phyloP scores from a whole-genome alignment of 2,113 vertebrate species.

The Rhodinocichla rosea region DNA sequence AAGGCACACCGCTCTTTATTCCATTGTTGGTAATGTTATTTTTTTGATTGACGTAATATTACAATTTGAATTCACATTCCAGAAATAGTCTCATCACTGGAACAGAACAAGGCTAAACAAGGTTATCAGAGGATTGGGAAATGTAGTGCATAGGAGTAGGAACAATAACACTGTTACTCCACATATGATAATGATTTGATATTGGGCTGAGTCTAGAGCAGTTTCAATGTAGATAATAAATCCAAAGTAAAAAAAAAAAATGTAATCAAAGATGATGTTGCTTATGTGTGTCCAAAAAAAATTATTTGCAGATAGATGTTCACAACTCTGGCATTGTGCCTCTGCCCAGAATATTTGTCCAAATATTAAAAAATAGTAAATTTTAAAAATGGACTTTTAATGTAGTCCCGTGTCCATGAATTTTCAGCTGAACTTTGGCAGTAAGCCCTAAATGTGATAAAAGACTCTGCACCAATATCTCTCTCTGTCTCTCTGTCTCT shows the following conservation, averaged over 20 bases:
- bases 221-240: background rate
- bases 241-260: background rate
- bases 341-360: background rate
- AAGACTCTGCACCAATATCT: background rate
- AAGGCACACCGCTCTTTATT: background rate
- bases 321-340: background rate
- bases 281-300: background rate
- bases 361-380: conserved; percentile 21
- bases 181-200: conserved; percentile 21
- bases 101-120: background rate
- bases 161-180: background rate
- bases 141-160: background rate
- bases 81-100: background rate
- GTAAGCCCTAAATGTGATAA: background rate
- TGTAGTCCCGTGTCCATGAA: background rate
- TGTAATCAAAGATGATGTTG: background rate
- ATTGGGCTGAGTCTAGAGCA: background rate
- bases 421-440: conserved; percentile 32
- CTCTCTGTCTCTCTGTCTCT: background rate
- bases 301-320: background rate
- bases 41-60: background rate
- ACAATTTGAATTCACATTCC: background rate
- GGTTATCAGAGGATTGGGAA: background rate
- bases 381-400: background rate
- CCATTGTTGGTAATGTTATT: background rate